Evolutionary conservation across 2,113 vertebrate genomes (phyloP).

Genomic region (Planiliza haematocheilus): DNA sequence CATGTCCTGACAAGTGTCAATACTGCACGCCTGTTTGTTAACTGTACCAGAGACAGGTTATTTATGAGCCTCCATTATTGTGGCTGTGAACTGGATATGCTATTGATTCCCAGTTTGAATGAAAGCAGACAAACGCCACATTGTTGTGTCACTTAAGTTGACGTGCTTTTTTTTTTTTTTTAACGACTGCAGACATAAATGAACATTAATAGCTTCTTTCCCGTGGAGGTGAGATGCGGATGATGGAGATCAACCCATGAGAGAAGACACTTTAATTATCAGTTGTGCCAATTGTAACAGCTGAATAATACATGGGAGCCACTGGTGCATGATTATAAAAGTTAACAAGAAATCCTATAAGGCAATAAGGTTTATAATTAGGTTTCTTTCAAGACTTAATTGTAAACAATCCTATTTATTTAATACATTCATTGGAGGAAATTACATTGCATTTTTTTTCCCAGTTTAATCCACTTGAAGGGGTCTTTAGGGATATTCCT

Average conservation of each 20-base stretch:
- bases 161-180: conserved; percentile 4
- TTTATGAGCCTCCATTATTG: conserved; percentile 42
- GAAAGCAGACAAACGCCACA: conserved; percentile 44
- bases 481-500: not conserved
- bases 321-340: conserved; percentile 12
- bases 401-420: conserved; percentile 1
- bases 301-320: conserved; percentile 31
- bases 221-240: conserved; percentile 38
- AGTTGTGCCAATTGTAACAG: conserved; percentile 35
- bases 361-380: conserved; percentile 23
- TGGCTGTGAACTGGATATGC: conserved; percentile 34
- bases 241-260: conserved; percentile 39
- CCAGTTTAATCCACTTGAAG: not conserved
- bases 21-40: conserved; percentile 64
- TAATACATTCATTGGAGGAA: not conserved
- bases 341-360: conserved; percentile 30
- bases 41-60: conserved; percentile 52
- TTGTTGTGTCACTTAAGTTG: conserved; percentile 26
- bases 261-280: conserved; percentile 58
- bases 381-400: not conserved
- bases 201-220: conserved; percentile 46
- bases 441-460: not conserved
- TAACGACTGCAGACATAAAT: conserved; percentile 47
- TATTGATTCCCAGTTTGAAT: conserved; percentile 52
- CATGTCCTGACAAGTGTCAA: conserved; percentile 78